These are phyloP conservation scores for Cinclus mexicanus DNA, from an alignment of 2,113 vertebrate genomes.

Conservation along the genomic window DNA sequence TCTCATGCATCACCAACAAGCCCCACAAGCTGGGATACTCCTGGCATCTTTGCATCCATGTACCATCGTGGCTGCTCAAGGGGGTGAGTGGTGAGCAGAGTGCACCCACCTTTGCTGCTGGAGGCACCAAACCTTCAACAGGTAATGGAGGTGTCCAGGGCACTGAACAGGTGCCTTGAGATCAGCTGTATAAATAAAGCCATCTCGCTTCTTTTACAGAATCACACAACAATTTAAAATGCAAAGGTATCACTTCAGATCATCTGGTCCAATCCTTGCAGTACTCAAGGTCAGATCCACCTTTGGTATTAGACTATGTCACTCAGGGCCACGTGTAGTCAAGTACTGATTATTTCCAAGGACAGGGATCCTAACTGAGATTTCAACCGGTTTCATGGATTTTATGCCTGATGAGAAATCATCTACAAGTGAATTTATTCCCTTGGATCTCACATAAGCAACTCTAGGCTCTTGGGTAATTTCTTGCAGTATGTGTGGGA, in stretches of 20 bases:
- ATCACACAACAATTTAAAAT: background rate
- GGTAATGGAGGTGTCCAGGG: background rate
- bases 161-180: background rate
- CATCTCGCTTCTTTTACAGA: background rate
- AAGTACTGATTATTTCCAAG: background rate
- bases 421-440: background rate
- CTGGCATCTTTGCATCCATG: background rate
- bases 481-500: background rate
- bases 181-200: background rate
- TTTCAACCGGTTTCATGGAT: background rate
- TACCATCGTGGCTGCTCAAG: accelerated
- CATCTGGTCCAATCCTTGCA: background rate
- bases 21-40: background rate
- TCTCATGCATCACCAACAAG: background rate
- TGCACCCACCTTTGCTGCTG: background rate
- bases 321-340: background rate
- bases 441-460: background rate
- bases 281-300: background rate
- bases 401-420: background rate
- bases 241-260: background rate
- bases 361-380: background rate
- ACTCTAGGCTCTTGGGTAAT: background rate
- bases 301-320: background rate
- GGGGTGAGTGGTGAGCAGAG: background rate
- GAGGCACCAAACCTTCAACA: background rate